A percentile compares a stretch with the other conserved stretches of the same genome.
These are phyloP conservation scores for Takifugu flavidus DNA, from an alignment of 2,113 vertebrate genomes.

Conservation along the genomic window DNA sequence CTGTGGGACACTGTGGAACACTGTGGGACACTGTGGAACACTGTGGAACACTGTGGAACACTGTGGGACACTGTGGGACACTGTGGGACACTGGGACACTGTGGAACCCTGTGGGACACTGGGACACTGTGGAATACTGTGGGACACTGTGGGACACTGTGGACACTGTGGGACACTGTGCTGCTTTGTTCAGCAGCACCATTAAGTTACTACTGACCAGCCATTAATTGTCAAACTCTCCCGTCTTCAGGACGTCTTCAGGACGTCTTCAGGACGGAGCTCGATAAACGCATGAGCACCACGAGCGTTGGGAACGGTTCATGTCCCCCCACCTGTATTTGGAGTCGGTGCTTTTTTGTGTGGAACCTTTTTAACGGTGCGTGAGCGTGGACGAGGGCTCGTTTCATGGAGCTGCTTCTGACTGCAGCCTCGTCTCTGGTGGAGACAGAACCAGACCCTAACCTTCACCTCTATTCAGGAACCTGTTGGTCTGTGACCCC, in stretches of 20 bases:
- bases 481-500: not conserved
- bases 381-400: constrained; percentile 20
- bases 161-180: not conserved
- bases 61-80: not conserved
- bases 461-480: not conserved
- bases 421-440: not conserved
- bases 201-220: too few relatives aligned
- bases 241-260: constrained; percentile 26
- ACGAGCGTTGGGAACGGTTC: constrained; percentile 21
- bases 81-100: too few relatives aligned
- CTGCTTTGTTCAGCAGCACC: constrained; percentile 15
- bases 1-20: too few relatives aligned
- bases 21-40: too few relatives aligned
- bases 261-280: constrained; percentile 31
- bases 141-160: too few relatives aligned
- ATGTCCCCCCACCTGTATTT: constrained; percentile 47
- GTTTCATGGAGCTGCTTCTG: constrained; percentile 12
- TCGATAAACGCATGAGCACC: constrained; percentile 18
- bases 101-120: too few relatives aligned
- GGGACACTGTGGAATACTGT: too few relatives aligned
- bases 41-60: too few relatives aligned
- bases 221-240: constrained; percentile 26
- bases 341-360: constrained; percentile 29
- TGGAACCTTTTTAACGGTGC: constrained; percentile 27
- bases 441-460: not conserved